These are phyloP conservation scores for Eurosta solidaginis DNA, from an alignment of 1,140 invertebrate genomes.

Conservation along the genomic window DNA sequence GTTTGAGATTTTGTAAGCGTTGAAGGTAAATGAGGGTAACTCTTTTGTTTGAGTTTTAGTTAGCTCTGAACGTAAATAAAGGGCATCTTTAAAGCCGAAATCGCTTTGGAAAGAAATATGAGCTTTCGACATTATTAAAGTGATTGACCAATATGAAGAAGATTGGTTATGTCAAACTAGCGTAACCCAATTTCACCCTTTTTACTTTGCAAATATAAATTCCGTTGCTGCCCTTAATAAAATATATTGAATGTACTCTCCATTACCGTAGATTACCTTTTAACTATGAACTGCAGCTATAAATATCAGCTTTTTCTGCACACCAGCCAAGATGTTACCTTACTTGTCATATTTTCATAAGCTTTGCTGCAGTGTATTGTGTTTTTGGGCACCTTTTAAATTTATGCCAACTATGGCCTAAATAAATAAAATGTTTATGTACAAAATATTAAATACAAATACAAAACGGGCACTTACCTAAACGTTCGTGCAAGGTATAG, in stretches of 20 bases:
- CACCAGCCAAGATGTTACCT: neutral
- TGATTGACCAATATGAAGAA: too few relatives aligned
- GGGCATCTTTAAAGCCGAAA: too few relatives aligned
- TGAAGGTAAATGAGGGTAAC: too few relatives aligned
- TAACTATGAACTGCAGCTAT: conserved; percentile 36
- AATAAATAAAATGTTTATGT: conserved; percentile 60
- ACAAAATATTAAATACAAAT: conserved; percentile 59
- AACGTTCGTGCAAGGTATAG: too few relatives aligned
- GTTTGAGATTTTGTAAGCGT: too few relatives aligned
- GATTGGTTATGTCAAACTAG: too few relatives aligned
- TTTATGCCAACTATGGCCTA: conserved; percentile 42
- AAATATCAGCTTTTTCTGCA: neutral
- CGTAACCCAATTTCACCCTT: too few relatives aligned
- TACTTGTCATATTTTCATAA: conserved; percentile 12
- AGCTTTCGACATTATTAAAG: too few relatives aligned
- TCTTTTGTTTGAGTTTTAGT: too few relatives aligned
- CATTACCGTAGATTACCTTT: conserved; percentile 29
- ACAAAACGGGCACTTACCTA: conserved; percentile 31
- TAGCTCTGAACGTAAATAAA: too few relatives aligned
- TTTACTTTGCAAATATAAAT: too few relatives aligned
- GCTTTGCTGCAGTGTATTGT: neutral
- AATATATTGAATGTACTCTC: neutral
- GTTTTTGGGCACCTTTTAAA: neutral
- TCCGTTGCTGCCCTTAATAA: neutral
- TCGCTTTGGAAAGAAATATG: too few relatives aligned